These are phyloP conservation scores for Spea hammondii DNA, from an alignment of 2,797 vertebrate species.

Conservation along the genomic window DNA sequence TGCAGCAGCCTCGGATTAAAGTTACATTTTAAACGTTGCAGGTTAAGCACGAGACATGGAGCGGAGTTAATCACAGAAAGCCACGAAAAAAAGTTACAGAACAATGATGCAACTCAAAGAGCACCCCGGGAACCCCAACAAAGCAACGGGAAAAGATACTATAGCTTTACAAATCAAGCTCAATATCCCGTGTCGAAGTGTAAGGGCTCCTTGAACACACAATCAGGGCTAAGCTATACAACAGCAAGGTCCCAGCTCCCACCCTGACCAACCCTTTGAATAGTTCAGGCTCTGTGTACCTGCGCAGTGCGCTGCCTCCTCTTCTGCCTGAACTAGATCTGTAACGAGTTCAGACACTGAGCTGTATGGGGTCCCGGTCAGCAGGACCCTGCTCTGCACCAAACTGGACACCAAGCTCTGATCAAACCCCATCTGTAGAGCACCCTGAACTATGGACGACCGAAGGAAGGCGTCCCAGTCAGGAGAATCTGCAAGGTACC, in stretches of 20 bases:
- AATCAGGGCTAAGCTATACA: no score
- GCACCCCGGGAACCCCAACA: no score
- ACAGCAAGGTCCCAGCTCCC: neutral
- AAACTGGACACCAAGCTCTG: conserved; percentile 66
- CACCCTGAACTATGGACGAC: conserved; percentile 68
- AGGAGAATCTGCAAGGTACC: conserved; percentile 65
- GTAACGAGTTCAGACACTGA: conserved; percentile 74
- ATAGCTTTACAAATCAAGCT: no score
- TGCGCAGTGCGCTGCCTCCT: conserved; percentile 62
- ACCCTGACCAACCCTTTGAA: neutral
- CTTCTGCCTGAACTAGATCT: conserved; percentile 73
- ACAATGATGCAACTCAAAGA: no score
- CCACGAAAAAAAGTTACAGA: no score
- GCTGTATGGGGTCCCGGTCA: conserved; percentile 67
- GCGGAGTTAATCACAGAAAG: no score
- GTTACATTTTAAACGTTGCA: no score
- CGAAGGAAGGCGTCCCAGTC: conserved; percentile 58
- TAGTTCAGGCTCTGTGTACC: conserved; percentile 60
- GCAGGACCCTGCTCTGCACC: conserved; percentile 69
- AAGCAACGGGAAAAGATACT: no score
- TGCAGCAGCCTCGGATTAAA: no score
- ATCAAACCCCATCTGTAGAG: conserved; percentile 78
- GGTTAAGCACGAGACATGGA: no score
- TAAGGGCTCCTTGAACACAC: no score
- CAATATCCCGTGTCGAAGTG: no score